These are phyloP conservation scores for Sterrhoptilus dennistouni DNA, from an alignment of 2,113 vertebrate genomes.

Conservation along the genomic window DNA sequence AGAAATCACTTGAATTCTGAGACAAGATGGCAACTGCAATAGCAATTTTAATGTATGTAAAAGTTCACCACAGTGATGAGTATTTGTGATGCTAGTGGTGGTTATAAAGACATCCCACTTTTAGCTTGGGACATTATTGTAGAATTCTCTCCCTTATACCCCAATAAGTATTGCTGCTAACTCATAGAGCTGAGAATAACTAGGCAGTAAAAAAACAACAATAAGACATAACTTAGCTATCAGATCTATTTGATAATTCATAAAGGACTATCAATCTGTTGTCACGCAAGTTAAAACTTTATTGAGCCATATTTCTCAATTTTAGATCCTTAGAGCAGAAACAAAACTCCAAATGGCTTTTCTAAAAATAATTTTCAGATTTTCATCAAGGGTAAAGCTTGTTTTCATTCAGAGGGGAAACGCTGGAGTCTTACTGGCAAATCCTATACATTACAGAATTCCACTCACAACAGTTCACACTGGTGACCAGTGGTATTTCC, in stretches of 20 bases:
- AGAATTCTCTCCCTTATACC: not conserved
- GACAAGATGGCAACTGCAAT: not conserved
- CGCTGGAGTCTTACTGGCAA: not conserved
- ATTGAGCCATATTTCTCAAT: not conserved
- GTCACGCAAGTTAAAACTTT: not conserved
- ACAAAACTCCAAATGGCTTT: not conserved
- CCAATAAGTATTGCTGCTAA: not conserved
- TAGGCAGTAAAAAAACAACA: not conserved
- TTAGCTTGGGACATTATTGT: not conserved
- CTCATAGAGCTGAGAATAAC: not conserved
- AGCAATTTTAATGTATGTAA: not conserved
- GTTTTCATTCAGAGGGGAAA: not conserved
- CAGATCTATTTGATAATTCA: not conserved
- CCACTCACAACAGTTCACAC: not conserved
- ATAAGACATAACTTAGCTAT: not conserved
- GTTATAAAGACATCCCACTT: not conserved
- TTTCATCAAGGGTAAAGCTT: not conserved
- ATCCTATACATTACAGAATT: not conserved
- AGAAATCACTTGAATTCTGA: not conserved
- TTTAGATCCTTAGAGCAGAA: not conserved
- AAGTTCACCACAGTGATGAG: not conserved
- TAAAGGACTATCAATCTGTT: not conserved
- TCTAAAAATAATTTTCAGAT: not conserved
- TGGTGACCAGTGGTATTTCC: not conserved
- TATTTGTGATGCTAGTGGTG: not conserved